Evolutionary conservation across 2,113 vertebrate genomes (phyloP).

Genomic region (Cnemophilus loriae): DNA sequence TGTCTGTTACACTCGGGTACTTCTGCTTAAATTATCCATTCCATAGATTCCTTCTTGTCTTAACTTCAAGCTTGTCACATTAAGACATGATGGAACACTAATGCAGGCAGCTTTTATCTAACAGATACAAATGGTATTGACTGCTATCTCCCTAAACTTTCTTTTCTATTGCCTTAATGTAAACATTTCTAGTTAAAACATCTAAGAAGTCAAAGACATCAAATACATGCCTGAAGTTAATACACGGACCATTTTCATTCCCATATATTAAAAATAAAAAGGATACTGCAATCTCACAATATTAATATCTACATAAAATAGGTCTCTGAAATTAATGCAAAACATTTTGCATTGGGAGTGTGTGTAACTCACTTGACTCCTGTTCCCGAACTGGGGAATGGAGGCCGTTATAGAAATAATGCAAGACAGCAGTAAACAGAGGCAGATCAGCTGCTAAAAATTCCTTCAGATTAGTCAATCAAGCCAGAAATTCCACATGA

Average conservation of each 20-base stretch:
- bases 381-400: background rate
- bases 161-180: background rate
- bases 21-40: slow-evolving; percentile 23
- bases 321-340: background rate
- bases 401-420: background rate
- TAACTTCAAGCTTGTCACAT: slow-evolving; percentile 35
- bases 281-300: background rate
- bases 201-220: background rate
- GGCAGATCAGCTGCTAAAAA: background rate
- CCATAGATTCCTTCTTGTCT: slow-evolving; percentile 5
- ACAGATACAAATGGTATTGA: slow-evolving; percentile 12
- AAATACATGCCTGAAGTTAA: background rate
- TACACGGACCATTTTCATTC: background rate
- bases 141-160: background rate
- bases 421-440: background rate
- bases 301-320: background rate
- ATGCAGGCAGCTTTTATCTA: slow-evolving; percentile 24
- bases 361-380: background rate
- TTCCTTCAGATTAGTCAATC: background rate
- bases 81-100: slow-evolving; percentile 12
- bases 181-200: slow-evolving; percentile 20
- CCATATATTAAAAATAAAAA: background rate
- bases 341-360: background rate
- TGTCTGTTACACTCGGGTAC: slow-evolving; percentile 16
- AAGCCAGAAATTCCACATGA: background rate